These are phyloP conservation scores for Helicolenus hilgendorfi DNA, from an alignment of 2,797 vertebrate genomes.

Conservation along the genomic window DNA sequence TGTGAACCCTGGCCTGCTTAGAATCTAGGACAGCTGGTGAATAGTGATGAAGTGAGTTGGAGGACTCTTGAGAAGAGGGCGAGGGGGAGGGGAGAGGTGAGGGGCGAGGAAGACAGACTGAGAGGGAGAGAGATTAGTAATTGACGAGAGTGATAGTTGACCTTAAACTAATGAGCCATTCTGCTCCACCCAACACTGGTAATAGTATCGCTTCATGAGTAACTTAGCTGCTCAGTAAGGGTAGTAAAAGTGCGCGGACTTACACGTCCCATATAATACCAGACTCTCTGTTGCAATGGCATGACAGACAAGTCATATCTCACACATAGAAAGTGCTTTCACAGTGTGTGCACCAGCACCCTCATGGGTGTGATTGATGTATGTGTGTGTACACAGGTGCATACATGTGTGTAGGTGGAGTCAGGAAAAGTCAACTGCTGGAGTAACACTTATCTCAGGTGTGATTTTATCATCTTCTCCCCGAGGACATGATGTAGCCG, in stretches of 20 bases:
- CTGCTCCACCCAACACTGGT: constrained; percentile 26
- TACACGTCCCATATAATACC: background rate
- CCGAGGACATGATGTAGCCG: constrained; percentile 47
- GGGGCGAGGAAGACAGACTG: constrained; percentile 39
- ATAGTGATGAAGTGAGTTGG: constrained; percentile 75
- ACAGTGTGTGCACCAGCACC: background rate
- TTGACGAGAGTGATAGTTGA: constrained; percentile 75
- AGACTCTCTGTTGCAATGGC: background rate
- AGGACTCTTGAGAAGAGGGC: constrained; percentile 45
- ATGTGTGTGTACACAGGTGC: constrained; percentile 32
- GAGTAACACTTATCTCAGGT: constrained; percentile 82
- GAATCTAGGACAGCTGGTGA: constrained; percentile 77
- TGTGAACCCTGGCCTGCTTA: constrained; percentile 79
- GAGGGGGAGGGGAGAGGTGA: constrained; percentile 23
- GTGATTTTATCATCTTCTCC: constrained; percentile 75
- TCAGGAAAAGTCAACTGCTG: constrained; percentile 62
- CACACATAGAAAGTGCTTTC: constrained; percentile 11
- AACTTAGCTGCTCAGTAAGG: constrained; percentile 29
- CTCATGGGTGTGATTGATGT: constrained; percentile 29
- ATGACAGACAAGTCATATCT: constrained; percentile 5
- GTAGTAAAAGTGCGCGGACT: background rate
- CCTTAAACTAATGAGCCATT: constrained; percentile 77
- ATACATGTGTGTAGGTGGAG: constrained; percentile 45
- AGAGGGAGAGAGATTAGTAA: constrained; percentile 66
- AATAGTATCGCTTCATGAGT: constrained; percentile 30